Conservation (phyloP, 2,888 invertebrate genomes). For the Acronicta psi region DNA sequence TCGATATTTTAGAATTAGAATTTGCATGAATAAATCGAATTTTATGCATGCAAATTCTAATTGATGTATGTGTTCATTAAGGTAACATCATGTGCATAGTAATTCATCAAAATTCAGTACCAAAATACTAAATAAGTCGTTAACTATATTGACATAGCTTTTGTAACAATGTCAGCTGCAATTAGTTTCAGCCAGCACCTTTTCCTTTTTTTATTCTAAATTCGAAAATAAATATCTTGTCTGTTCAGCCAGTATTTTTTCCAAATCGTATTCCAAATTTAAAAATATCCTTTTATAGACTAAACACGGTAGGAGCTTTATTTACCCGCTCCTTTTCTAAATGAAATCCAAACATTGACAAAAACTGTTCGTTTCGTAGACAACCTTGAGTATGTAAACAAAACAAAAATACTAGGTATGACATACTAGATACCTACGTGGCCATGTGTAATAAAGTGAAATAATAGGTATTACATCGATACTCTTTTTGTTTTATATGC, state of each 20-base stretch:
- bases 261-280: slow-evolving; percentile 1
- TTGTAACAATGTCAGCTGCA: no score
- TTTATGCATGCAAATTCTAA: no score
- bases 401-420: slow-evolving; percentile 42
- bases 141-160: no score
- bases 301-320: not conserved
- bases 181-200: slow-evolving; percentile 5
- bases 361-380: slow-evolving; percentile 30
- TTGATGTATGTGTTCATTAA: no score
- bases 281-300: not conserved
- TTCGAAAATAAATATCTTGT: not conserved
- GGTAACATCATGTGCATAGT: no score
- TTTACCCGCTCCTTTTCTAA: slow-evolving; percentile 12
- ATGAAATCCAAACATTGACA: slow-evolving; percentile 16
- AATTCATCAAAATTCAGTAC: not conserved
- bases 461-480: slow-evolving; percentile 19
- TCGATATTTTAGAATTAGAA: no score
- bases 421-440: not conserved
- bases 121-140: not conserved
- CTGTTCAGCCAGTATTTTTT: slow-evolving; percentile 13
- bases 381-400: slow-evolving; percentile 54
- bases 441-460: slow-evolving; percentile 9
- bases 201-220: slow-evolving; percentile 5
- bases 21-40: no score
- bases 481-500: slow-evolving; percentile 8